These are phyloP conservation scores for Caenorhabditis plicata DNA, from an alignment of 2,888 invertebrate genomes.

Conservation along the genomic window DNA sequence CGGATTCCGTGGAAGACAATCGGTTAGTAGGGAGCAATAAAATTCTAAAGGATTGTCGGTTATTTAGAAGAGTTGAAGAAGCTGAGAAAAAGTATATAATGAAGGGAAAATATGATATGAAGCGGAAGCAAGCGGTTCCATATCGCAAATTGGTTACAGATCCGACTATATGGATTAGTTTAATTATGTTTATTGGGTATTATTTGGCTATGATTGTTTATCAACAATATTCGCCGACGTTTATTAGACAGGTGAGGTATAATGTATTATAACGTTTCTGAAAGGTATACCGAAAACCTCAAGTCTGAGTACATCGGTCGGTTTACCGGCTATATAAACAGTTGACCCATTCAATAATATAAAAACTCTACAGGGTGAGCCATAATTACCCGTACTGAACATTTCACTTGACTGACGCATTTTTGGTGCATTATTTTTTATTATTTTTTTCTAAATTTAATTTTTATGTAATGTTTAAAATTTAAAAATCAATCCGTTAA, in stretches of 20 bases:
- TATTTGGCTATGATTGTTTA: constrained; percentile 45
- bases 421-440: too few relatives aligned
- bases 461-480: too few relatives aligned
- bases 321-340: too few relatives aligned
- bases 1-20: constrained; percentile 32
- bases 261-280: neutral
- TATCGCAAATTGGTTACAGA: constrained; percentile 23
- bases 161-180: constrained; percentile 35
- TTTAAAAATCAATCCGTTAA: too few relatives aligned
- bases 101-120: constrained; percentile 18
- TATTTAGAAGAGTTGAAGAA: constrained; percentile 26
- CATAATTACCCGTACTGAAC: too few relatives aligned
- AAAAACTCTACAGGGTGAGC: too few relatives aligned
- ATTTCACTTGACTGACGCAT: too few relatives aligned
- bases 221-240: constrained; percentile 43
- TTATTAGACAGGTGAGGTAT: constrained; percentile 34
- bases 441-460: too few relatives aligned
- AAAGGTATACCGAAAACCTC: neutral
- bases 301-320: too few relatives aligned
- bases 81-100: constrained; percentile 31
- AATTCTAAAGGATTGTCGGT: neutral
- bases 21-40: constrained; percentile 7
- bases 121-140: constrained; percentile 20
- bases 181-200: constrained; percentile 41
- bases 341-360: neutral